Conservation (phyloP, 2,888 invertebrate genomes). For the Heptascelio sp. region DNA sequence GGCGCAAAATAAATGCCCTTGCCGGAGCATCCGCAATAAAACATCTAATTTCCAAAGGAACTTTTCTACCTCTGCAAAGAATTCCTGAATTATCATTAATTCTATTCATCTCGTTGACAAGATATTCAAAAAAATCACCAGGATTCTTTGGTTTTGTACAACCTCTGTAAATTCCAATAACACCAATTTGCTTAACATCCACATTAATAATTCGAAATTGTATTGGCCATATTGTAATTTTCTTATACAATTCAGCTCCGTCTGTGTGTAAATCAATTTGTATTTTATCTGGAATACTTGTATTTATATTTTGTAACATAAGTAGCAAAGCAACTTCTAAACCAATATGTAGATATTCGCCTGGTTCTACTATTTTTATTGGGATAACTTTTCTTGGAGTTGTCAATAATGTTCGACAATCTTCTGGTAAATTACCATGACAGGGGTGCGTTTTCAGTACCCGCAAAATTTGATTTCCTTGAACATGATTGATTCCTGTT, state of each 20-base stretch:
- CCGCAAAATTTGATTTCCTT: conserved; percentile 6
- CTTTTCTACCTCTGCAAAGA: too few species aligned
- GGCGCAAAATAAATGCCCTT: conserved; percentile 21
- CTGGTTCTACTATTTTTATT: conserved; percentile 6
- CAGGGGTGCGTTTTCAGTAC: conserved; percentile 10
- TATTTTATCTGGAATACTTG: neutral
- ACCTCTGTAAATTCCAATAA: conserved; percentile 27
- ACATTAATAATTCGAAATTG: neutral
- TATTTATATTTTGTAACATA: neutral
- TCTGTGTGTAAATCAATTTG: conserved; percentile 9
- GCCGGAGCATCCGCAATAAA: conserved; percentile 29
- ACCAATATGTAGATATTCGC: conserved; percentile 30
- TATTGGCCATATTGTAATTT: conserved; percentile 15
- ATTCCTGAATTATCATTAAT: too few species aligned
- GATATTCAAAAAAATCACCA: conserved; percentile 12
- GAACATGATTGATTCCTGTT: conserved; percentile 3
- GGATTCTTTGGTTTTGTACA: conserved; percentile 11
- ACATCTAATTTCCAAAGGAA: neutral
- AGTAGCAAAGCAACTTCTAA: neutral
- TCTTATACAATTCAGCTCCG: conserved; percentile 7
- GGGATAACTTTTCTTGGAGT: neutral
- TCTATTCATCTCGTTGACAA: too few species aligned
- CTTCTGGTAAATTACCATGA: neutral
- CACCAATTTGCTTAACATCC: neutral
- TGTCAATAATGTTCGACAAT: conserved; percentile 6